Base-by-base conservation (phyloP, 2,113 vertebrate species). In the Microtus ochrogaster region DNA sequence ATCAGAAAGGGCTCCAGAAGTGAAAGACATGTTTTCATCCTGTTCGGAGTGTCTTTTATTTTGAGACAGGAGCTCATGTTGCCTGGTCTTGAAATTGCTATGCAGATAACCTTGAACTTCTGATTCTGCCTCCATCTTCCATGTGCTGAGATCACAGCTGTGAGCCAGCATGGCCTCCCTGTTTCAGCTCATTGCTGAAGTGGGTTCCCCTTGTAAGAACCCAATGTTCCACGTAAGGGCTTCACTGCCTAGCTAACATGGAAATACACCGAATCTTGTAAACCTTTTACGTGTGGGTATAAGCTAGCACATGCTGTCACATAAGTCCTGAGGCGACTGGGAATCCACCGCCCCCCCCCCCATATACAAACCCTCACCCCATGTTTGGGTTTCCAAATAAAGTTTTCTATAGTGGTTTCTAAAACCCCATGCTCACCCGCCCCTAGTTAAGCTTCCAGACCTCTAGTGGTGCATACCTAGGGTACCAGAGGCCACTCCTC, bases 391-490 rank as follows among this genome's bases (percentile, higher is more conserved):
- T 39, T 28, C 63, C 58, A 52, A 74, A 81, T 33, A 39, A 82
- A 13, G 7, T 76, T 92, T 96, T 85, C 83, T 79, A n/a, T n/a
- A 22, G 39, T 21, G 91, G 91, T 89, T 73, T 93, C 90, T 49
- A 70, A 63, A 82, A 39, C 83, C 39, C 39, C 52, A 14, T 44
- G 33, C 13, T 5, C 11, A 26, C 11, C 61, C 24, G 5, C 7
- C 12, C 28, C 2, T 5, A 0, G 5, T 33, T 12, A 68, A 30
- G 10, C 7, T 33, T 11, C 65, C 63, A 77, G 79, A 55, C 22
- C 58, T 86, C 81, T 78, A 44, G 81, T 26, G 44, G 8, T 24
- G 24, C 49, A 55, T 33, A 33, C 44, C 17, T 55, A 30, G 47
- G 30, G 5, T 24, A 61, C 49, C 49, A 52, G 68, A 77, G 41